phyloP scores from a whole-genome alignment of 2,113 vertebrate genomes.

The Agelaius phoeniceus region DNA sequence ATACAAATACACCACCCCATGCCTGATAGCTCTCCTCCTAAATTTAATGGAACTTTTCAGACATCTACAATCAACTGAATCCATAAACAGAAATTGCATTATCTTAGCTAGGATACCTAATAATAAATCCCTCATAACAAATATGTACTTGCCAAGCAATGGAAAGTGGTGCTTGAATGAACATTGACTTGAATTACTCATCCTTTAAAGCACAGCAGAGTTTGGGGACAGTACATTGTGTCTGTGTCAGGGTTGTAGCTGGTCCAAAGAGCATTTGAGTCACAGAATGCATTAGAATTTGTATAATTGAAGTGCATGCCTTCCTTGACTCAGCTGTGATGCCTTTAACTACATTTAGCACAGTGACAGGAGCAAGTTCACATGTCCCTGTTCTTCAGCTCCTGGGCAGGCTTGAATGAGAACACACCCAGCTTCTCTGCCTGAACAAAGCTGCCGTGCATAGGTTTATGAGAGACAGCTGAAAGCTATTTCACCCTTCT shows the following conservation, averaged over 20 bases:
- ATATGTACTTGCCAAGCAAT: neutral
- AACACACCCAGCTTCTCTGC: neutral
- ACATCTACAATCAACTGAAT: neutral
- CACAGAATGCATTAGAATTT: neutral
- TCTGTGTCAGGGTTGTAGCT: neutral
- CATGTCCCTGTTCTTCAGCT: fast-evolving
- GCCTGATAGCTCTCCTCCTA: neutral
- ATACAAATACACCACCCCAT: neutral
- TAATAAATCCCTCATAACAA: neutral
- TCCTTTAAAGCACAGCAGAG: neutral
- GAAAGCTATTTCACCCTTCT: neutral
- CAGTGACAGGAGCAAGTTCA: neutral
- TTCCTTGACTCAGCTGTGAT: neutral
- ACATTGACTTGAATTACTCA: neutral
- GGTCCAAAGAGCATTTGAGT: neutral
- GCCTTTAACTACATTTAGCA: neutral
- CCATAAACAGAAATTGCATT: neutral
- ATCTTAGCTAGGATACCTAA: neutral
- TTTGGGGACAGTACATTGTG: neutral
- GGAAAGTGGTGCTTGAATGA: neutral
- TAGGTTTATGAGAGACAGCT: neutral
- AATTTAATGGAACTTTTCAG: neutral
- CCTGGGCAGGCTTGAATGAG: neutral
- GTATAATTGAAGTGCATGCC: neutral
- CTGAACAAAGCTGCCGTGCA: neutral